Evolutionary conservation across 2,888 invertebrate genomes (phyloP).

Genomic region (Napeogenes sylphis): DNA sequence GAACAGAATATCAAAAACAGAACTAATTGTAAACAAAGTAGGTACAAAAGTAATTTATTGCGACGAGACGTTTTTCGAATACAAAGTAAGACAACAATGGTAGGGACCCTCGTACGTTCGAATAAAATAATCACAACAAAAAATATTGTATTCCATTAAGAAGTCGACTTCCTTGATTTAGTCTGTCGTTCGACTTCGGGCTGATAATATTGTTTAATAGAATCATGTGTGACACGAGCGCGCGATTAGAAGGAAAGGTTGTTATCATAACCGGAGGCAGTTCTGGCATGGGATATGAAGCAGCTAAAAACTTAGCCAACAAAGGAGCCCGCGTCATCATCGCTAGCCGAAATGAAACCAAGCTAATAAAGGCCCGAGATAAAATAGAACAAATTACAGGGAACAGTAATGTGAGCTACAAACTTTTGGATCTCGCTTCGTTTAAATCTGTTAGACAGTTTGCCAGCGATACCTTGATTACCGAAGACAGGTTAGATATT

Average conservation of each 20-base stretch:
- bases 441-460: slow-evolving; percentile 74
- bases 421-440: slow-evolving; percentile 62
- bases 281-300: slow-evolving; percentile 65
- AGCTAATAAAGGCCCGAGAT: slow-evolving; percentile 55
- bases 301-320: slow-evolving; percentile 63
- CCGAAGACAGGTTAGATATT: slow-evolving; percentile 66
- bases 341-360: slow-evolving; percentile 70
- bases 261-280: slow-evolving; percentile 65
- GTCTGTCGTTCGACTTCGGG: slow-evolving; percentile 26
- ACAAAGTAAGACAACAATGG: slow-evolving; percentile 17
- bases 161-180: slow-evolving; percentile 32
- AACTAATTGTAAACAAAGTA: not conserved
- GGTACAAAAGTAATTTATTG: not conserved
- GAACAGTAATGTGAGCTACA: slow-evolving; percentile 51
- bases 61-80: not conserved
- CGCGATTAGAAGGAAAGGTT: slow-evolving; percentile 55
- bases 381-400: slow-evolving; percentile 52
- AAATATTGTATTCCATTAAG: slow-evolving; percentile 27
- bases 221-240: slow-evolving; percentile 47
- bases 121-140: slow-evolving; percentile 34
- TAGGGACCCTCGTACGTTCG: slow-evolving; percentile 23
- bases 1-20: not conserved
- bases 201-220: slow-evolving; percentile 20
- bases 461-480: slow-evolving; percentile 60
- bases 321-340: slow-evolving; percentile 72